These are phyloP conservation scores for Oasisia sp. DNA, from an alignment of 2,888 invertebrate species.

Conservation along the genomic window DNA sequence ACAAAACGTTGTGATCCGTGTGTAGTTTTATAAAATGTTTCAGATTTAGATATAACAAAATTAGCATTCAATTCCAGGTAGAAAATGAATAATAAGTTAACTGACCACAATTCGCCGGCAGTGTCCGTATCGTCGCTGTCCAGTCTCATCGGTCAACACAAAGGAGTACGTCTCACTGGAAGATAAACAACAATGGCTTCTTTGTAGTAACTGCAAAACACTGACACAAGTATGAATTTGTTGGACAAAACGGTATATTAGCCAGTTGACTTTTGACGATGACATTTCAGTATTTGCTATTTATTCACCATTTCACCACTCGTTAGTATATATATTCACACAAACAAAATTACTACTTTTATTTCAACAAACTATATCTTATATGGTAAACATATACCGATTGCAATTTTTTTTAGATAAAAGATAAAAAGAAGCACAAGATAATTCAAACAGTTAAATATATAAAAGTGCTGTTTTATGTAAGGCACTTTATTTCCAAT, in stretches of 20 bases:
- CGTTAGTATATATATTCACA: neutral
- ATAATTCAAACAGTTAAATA: neutral
- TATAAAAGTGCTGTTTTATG: neutral
- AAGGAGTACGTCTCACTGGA: constrained; percentile 74
- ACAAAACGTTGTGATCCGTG: too few relatives aligned
- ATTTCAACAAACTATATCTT: too few relatives aligned
- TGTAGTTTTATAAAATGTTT: too few relatives aligned
- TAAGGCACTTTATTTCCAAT: neutral
- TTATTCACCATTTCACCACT: neutral
- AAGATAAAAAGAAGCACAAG: too few relatives aligned
- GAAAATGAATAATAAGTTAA: neutral
- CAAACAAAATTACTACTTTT: neutral
- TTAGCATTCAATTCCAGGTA: too few relatives aligned
- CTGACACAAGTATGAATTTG: neutral
- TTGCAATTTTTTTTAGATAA: too few relatives aligned
- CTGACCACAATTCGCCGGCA: constrained; percentile 76
- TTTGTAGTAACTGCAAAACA: neutral
- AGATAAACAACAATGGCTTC: constrained; percentile 34
- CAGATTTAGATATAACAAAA: too few relatives aligned
- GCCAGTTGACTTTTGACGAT: neutral
- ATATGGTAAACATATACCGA: too few relatives aligned
- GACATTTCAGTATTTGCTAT: neutral
- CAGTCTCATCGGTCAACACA: constrained; percentile 80
- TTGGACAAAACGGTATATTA: neutral
- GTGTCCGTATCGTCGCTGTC: constrained; percentile 80